These are phyloP conservation scores for Drosophila fulvimacula DNA, from an alignment of 2,888 invertebrate species.

Conservation along the genomic window DNA sequence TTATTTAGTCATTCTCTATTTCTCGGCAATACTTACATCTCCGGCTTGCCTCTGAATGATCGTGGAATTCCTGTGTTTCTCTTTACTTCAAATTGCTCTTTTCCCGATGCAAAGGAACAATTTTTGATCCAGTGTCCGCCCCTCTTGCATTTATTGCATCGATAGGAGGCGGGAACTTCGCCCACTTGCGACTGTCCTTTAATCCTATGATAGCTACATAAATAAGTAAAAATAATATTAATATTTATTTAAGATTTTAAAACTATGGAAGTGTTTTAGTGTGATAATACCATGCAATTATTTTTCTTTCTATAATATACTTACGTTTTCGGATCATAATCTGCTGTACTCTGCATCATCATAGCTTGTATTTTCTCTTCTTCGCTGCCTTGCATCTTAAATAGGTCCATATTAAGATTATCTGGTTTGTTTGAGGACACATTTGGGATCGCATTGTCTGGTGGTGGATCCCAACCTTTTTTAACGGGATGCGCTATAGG, in stretches of 20 bases:
- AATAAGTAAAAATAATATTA: neutral
- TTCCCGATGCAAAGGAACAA: slow-evolving; percentile 89
- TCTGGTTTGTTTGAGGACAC: slow-evolving; percentile 82
- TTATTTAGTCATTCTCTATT: neutral
- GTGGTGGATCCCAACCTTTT: slow-evolving; percentile 89
- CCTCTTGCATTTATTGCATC: slow-evolving; percentile 97
- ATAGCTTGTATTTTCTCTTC: slow-evolving; percentile 99
- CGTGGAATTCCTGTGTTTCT: slow-evolving; percentile 98
- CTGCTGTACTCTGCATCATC: slow-evolving; percentile 98
- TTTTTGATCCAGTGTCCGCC: slow-evolving; percentile 99
- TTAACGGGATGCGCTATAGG: slow-evolving; percentile 93
- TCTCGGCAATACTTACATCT: slow-evolving; percentile 86
- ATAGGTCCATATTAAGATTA: slow-evolving; percentile 91
- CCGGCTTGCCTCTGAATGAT: slow-evolving; percentile 95
- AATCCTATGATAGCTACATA: slow-evolving; percentile 92
- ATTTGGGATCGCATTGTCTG: slow-evolving; percentile 79
- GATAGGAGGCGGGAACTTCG: slow-evolving; percentile 95
- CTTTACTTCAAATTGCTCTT: slow-evolving; percentile 91
- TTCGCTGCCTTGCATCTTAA: slow-evolving; percentile 96
- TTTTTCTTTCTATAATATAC: neutral
- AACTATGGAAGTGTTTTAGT: too few species aligned
- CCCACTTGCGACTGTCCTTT: slow-evolving; percentile 95
- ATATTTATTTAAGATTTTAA: too few species aligned
- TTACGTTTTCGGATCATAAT: slow-evolving; percentile 99
- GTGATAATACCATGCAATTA: neutral